phyloP scores from a whole-genome alignment of 2,113 vertebrate genomes.

The Myiozetetes cayanensis region DNA sequence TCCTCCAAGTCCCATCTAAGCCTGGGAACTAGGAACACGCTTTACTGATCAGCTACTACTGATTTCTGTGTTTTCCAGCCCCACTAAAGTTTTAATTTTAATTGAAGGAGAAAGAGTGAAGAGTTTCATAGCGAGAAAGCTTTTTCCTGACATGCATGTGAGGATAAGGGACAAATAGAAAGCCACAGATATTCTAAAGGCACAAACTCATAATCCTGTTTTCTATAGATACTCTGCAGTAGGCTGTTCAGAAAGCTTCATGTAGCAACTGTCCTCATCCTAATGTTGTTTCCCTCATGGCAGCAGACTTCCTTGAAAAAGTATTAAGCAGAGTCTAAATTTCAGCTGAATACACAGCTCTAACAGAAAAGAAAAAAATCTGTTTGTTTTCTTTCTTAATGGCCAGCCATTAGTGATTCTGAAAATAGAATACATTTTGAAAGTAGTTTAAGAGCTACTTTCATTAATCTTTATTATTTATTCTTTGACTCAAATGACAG shows the following conservation, averaged over 20 bases:
- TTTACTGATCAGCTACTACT: neutral
- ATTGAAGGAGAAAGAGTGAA: neutral
- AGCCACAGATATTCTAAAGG: neutral
- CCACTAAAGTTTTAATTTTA: neutral
- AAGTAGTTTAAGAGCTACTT: conserved; percentile 60
- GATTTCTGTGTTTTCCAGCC: neutral
- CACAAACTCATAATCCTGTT: neutral
- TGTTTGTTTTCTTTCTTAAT: conserved; percentile 63
- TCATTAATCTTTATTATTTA: conserved; percentile 71
- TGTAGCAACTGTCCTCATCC: neutral
- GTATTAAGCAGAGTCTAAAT: neutral
- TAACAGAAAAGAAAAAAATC: neutral
- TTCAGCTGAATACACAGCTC: conserved; percentile 11
- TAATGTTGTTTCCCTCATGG: neutral
- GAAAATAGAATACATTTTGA: conserved; percentile 56
- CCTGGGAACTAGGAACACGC: neutral
- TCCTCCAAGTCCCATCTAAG: neutral
- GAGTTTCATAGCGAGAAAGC: neutral
- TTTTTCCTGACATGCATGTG: neutral
- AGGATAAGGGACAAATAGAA: neutral
- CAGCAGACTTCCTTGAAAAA: neutral
- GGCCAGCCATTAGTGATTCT: conserved; percentile 45
- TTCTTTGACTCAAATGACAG: conserved; percentile 63
- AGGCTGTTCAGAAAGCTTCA: neutral
- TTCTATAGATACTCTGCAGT: neutral